Evolutionary conservation across 2,797 vertebrate species (phyloP), one percentile per base, ranked within the genome.

Genomic region (Phrynocephalus vlangalii): DNA sequence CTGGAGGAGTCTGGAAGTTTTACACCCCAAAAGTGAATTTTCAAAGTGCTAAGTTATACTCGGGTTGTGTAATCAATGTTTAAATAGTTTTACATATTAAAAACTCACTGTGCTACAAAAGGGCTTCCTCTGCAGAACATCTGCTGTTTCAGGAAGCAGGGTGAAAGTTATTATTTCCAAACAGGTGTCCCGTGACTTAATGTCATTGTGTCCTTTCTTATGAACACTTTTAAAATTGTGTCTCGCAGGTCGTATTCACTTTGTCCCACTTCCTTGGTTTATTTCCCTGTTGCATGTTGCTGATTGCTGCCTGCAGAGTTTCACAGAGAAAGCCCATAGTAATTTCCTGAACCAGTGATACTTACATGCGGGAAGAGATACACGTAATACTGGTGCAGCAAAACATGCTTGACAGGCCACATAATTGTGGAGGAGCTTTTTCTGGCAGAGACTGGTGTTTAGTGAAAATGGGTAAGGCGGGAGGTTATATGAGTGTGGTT

Each of bases 201-300:
- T 44, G 38, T 56, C 13, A 48, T 50, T 50, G 44, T 48, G 15
- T 4, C 5, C 5, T 10, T 13, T 60, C 30, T 30, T 80, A 72
- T 3, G 1, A 52, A 18, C 11, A 77, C n/a, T 28, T 44, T 50
- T n/a, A 24, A 33, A 33, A 63, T 86, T 33, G 66, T 68, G 38
- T 5, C 38, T 44, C 3, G 0, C 22, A 10, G n/a, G 10, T 48
- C 52, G 9, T 15, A 26, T 52, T 70, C 13, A 28, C 56, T 24
- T 70, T 52, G n/a, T 52, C 1, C 3, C 16, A 16, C 10, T 2
- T 48, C 15, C 26, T 20, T n/a, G 8, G 2, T 1, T n/a, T 33
- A 50, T 30, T 20, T 8, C 33, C 13, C 15, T 10, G 50, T 30
- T 28, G 2, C 5, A 6, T 75, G 10, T 87, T 0, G 0, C 10